Percentiles rank a stretch among this genome's conserved stretches.
These are phyloP conservation scores for Eudemis profundana DNA, from an alignment of 2,888 invertebrate genomes.

Conservation along the genomic window DNA sequence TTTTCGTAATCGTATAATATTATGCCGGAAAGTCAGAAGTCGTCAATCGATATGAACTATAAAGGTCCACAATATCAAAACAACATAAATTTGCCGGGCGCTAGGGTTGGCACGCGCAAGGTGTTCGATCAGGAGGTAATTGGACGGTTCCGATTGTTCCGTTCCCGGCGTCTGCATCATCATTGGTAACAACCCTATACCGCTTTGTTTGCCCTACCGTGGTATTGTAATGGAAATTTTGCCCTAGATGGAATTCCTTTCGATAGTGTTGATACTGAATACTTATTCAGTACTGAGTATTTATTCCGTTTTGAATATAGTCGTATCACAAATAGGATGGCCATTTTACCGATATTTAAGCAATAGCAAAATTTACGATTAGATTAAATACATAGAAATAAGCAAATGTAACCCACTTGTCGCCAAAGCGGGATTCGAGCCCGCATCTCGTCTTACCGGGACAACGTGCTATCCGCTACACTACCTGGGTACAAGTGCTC, in stretches of 20 bases:
- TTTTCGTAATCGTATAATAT: no score
- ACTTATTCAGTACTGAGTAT: no score
- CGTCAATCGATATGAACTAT: slow-evolving; percentile 2
- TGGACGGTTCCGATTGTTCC: slow-evolving; percentile 73
- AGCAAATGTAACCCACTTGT: no score
- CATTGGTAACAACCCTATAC: slow-evolving; percentile 47
- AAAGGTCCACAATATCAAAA: neutral
- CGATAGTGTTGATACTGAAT: neutral
- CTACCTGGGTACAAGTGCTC: no score
- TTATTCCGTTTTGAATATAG: no score
- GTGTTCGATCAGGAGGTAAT: slow-evolving; percentile 76
- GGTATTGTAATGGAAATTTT: slow-evolving; percentile 23
- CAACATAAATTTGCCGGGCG: slow-evolving; percentile 33
- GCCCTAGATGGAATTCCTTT: slow-evolving; percentile 2
- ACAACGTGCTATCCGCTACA: no score
- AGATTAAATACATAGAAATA: no score
- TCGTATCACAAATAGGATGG: no score
- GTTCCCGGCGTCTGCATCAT: slow-evolving; percentile 48
- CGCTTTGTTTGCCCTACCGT: slow-evolving; percentile 50
- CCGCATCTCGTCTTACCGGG: no score
- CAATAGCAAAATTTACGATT: no score
- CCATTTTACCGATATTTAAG: no score
- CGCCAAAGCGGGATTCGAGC: no score
- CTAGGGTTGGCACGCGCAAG: slow-evolving; percentile 60
- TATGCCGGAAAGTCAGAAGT: neutral